These are phyloP conservation scores for Archilochus colubris DNA, from an alignment of 2,113 vertebrate genomes.

Conservation along the genomic window DNA sequence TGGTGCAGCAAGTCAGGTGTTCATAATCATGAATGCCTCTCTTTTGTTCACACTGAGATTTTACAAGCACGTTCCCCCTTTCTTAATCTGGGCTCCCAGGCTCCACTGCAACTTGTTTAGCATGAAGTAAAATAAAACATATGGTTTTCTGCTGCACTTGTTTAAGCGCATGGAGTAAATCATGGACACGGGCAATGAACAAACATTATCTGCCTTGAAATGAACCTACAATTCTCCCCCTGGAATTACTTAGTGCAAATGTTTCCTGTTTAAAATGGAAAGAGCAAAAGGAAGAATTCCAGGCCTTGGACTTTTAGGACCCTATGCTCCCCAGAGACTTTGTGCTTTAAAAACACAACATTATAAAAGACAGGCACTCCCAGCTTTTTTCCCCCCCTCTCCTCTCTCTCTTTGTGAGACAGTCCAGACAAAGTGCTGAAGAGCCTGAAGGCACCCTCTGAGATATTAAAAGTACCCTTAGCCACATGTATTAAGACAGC, in stretches of 20 bases:
- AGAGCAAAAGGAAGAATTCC: conserved; percentile 80
- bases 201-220: conserved; percentile 83
- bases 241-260: conserved; percentile 79
- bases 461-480: conserved; percentile 28
- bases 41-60: conserved; percentile 50
- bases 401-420: conserved; percentile 49
- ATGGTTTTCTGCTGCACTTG: conserved; percentile 73
- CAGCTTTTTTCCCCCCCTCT: background rate
- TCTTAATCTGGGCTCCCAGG: conserved; percentile 59
- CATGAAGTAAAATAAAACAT: conserved; percentile 73
- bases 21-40: conserved; percentile 6
- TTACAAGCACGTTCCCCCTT: conserved; percentile 27
- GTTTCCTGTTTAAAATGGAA: conserved; percentile 85
- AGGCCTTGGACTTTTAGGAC: conserved; percentile 80
- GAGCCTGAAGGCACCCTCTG: conserved; percentile 65
- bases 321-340: conserved; percentile 69
- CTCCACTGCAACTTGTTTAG: conserved; percentile 66
- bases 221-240: conserved; percentile 74
- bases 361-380: conserved; percentile 78
- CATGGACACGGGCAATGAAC: conserved; percentile 76
- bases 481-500: background rate
- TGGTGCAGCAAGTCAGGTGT: conserved; percentile 53
- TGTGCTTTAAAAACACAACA: conserved; percentile 78
- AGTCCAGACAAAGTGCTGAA: conserved; percentile 78
- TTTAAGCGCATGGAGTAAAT: conserved; percentile 79